phyloP scores from a whole-genome alignment of 2,113 vertebrate genomes.

The Paramormyrops kingsleyae region DNA sequence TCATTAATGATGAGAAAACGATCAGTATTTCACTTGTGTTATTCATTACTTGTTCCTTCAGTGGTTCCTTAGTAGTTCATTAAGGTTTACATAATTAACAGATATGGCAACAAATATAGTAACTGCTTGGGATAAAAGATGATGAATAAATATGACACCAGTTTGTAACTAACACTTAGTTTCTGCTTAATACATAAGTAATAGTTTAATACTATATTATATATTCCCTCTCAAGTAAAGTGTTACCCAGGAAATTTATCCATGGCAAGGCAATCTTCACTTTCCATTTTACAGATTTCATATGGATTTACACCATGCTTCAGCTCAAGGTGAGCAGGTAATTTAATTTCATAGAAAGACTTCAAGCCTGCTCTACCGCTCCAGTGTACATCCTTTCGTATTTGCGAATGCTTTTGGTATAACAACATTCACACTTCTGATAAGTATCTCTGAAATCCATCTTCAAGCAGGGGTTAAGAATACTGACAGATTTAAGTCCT shows the following conservation, averaged over 20 bases:
- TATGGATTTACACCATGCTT: not conserved
- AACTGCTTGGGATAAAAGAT: not conserved
- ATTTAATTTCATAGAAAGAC: not conserved
- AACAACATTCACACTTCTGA: not conserved
- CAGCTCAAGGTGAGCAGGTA: not conserved
- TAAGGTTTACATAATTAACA: not conserved
- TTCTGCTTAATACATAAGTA: not conserved
- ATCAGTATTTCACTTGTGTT: not conserved
- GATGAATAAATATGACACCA: not conserved
- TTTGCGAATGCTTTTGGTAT: not conserved
- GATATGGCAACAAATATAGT: not conserved
- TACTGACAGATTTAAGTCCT: not conserved
- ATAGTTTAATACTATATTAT: not conserved
- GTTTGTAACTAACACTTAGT: not conserved
- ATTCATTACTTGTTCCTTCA: not conserved
- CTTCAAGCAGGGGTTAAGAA: not conserved
- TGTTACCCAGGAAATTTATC: not conserved
- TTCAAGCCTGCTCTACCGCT: not conserved
- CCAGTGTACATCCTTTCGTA: not conserved
- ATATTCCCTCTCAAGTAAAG: not conserved
- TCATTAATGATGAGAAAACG: not conserved
- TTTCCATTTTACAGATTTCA: conserved; percentile 8
- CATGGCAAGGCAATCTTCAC: not conserved
- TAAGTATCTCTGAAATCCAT: not conserved
- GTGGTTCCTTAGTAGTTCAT: not conserved